Conservation (phyloP, 2,113 vertebrate genomes). For the Myanophis thanlyinensis region DNA sequence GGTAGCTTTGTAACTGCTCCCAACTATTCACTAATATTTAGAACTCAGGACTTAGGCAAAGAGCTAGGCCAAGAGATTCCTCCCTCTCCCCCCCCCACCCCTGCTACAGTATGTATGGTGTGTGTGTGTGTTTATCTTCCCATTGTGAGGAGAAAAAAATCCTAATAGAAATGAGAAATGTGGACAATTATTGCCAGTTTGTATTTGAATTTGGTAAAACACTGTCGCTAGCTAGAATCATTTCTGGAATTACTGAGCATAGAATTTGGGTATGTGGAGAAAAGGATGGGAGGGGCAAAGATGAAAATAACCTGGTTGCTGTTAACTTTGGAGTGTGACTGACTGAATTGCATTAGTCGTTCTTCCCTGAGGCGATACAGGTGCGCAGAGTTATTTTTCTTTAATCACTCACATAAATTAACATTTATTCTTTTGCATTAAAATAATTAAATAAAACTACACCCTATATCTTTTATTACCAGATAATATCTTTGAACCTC, state of each 20-base stretch:
- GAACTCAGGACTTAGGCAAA: not conserved
- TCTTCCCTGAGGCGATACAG: conserved; percentile 73
- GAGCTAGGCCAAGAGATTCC: not conserved
- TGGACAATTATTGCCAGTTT: not conserved
- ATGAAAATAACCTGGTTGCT: conserved; percentile 54
- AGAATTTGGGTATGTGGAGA: conserved; percentile 17
- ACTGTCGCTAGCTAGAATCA: not conserved
- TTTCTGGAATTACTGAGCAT: conserved; percentile 25
- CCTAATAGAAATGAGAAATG: not conserved
- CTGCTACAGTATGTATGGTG: not conserved
- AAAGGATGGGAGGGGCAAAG: conserved; percentile 45
- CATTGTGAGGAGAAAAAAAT: conserved; percentile 9
- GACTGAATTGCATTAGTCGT: conserved; percentile 61
- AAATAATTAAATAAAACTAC: conserved; percentile 74
- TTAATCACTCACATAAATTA: conserved; percentile 79
- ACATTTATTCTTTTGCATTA: conserved; percentile 72
- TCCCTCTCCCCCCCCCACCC: not conserved
- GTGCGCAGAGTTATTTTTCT: conserved; percentile 74
- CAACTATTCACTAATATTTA: not conserved
- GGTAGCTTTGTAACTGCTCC: not conserved
- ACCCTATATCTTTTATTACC: conserved; percentile 68
- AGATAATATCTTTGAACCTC: conserved; percentile 74
- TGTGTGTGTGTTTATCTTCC: not conserved
- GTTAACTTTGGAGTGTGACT: conserved; percentile 60
- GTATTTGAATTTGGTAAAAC: conserved; percentile 5